Base-by-base conservation (phyloP, 2,888 invertebrate species). In the Portevinia maculata region DNA sequence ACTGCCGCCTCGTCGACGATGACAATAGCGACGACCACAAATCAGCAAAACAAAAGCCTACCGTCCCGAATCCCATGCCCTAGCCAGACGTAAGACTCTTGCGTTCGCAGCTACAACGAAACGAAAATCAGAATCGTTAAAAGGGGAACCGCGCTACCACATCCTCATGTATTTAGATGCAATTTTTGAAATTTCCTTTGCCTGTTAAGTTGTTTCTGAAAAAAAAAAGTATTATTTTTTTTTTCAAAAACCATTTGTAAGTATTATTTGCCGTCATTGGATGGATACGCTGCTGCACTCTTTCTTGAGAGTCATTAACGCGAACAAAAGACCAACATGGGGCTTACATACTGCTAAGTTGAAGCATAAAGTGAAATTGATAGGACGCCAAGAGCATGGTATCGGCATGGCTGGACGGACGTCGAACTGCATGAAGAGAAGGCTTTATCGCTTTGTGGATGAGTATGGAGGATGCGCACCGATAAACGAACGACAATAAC, bases 221-320 rank as follows among this genome's bases (percentile, higher is more conserved):
- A n/a, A n/a, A n/a, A n/a, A n/a, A n/a, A n/a, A n/a, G n/a, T n/a
- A n/a, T 59, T 28, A 19, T 32, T 15, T 15, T 30, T 46, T 28
- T 9, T 44, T 52, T 30, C 17, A 70, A 64, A 57, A 53, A 64
- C 52, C 39, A 53, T 79, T 73, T 74, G 62, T 64, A 44, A 41
- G 67, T 57, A 79, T 79, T 71, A 69, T 57, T 57, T 24, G 24
- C 41, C 69, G 34, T 30, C 55, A 30, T 62, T 46, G 11, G 19
- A n/a, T 41, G 41, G 41, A 64, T 64, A 30, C 30, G 37, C 55
- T 44, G 67, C 32, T 65, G 75, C 57, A 75, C 65, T 81, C 53
- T 57, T 81, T 70, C 59, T 70, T 41, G 53, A 76, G 70, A 83
- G 78, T 83, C 83, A 83, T 83, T 83, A 83, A 73, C 83, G 78